A percentile compares a stretch with the other conserved stretches of the same genome.
phyloP scores from a whole-genome alignment of 1,140 invertebrate species.

The Melanaphis sacchari region DNA sequence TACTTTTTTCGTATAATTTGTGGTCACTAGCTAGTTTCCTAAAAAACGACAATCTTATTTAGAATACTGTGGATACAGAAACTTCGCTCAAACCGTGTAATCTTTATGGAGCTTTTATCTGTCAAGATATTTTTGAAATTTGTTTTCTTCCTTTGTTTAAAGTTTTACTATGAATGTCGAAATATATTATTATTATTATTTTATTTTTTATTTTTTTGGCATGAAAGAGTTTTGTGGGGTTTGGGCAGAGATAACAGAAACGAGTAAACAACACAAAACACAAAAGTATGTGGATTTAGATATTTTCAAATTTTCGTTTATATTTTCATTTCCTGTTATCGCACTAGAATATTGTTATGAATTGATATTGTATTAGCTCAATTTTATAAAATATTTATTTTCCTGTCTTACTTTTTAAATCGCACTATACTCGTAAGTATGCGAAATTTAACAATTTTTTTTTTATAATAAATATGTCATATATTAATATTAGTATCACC shows the following conservation, averaged over 20 bases:
- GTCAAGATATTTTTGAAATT: slow-evolving; percentile 7
- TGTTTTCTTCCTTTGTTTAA: slow-evolving; percentile 7
- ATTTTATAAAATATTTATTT: not conserved
- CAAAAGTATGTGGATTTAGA: not conserved
- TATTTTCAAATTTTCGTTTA: not conserved
- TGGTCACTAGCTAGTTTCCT: not conserved
- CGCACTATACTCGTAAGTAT: no score
- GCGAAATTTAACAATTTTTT: no score
- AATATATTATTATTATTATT: not conserved
- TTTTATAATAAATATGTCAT: no score
- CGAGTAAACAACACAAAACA: not conserved
- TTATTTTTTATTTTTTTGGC: not conserved
- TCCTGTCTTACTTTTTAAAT: not conserved
- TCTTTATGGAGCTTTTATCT: slow-evolving; percentile 8
- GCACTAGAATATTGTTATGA: not conserved
- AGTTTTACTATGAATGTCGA: not conserved
- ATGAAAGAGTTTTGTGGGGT: not conserved
- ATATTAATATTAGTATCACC: no score
- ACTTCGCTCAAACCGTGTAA: not conserved
- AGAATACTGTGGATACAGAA: not conserved
- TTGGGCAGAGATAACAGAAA: not conserved
- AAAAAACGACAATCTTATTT: slow-evolving; percentile 9
- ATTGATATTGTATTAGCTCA: not conserved
- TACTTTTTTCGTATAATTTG: not conserved
- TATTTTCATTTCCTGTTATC: not conserved